Conservation (phyloP, 2,797 vertebrate species). For the Coendou prehensilis region DNA sequence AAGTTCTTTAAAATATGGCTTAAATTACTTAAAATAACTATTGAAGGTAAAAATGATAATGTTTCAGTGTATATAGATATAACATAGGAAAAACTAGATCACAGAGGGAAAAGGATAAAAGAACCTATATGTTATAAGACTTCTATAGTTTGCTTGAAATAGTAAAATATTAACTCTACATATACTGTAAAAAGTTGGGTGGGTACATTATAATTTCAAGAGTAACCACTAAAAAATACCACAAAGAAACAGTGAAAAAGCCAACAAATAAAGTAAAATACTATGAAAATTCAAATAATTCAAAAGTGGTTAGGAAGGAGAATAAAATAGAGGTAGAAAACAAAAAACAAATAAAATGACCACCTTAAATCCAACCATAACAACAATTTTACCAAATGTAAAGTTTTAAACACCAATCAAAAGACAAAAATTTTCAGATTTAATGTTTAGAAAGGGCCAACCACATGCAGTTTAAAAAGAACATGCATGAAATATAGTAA, state of each 20-base stretch:
- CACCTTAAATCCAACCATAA: background rate
- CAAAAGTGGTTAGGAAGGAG: background rate
- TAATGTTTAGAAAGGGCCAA: background rate
- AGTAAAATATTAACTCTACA: constrained; percentile 44
- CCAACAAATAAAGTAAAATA: background rate
- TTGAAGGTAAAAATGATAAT: background rate
- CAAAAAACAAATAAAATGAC: constrained; percentile 5
- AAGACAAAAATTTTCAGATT: background rate
- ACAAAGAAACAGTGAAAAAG: background rate
- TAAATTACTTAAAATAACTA: constrained; percentile 25
- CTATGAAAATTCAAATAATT: constrained; percentile 35
- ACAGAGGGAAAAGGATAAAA: background rate
- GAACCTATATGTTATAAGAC: background rate
- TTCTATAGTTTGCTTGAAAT: background rate
- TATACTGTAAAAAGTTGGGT: background rate
- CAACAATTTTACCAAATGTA: background rate
- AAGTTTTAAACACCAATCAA: constrained; percentile 7
- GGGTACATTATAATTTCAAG: background rate
- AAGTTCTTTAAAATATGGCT: constrained; percentile 32
- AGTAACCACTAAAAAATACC: constrained; percentile 2
- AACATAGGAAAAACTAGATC: background rate
- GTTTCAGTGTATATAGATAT: background rate
- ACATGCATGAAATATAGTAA: background rate
- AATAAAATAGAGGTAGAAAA: background rate
- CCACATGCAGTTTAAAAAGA: background rate